Conservation (phyloP, 2,113 vertebrate species). For the Danionella cerebrum region DNA sequence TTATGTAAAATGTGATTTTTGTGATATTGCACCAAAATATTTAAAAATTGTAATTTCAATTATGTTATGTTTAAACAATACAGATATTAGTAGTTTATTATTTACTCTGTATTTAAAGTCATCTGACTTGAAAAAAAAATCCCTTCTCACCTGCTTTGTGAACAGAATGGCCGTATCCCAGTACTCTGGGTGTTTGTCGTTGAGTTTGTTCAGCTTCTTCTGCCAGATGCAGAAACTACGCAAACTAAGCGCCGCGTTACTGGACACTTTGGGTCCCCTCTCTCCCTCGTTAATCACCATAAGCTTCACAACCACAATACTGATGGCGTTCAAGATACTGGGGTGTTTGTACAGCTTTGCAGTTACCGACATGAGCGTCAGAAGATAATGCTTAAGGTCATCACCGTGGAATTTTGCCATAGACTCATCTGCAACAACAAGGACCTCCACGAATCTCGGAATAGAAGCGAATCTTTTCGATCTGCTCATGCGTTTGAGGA, state of each 20-base stretch:
- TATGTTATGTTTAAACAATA: no score
- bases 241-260: constrained; percentile 91
- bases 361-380: constrained; percentile 90
- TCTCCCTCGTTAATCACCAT: constrained; percentile 80
- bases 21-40: no score
- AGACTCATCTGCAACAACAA: constrained; percentile 91
- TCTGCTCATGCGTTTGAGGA: constrained; percentile 52
- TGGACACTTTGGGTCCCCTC: constrained; percentile 84
- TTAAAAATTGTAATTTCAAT: no score
- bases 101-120: no score
- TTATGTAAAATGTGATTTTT: no score
- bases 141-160: constrained; percentile 86
- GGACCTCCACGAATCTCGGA: constrained; percentile 87
- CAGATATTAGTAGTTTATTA: no score
- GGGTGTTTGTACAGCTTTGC: constrained; percentile 88
- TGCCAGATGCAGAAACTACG: constrained; percentile 97
- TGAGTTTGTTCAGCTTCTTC: constrained; percentile 92
- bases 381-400: constrained; percentile 86
- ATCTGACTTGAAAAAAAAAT: neutral
- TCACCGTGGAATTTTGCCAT: constrained; percentile 92
- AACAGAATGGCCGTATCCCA: constrained; percentile 98
- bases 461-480: constrained; percentile 86
- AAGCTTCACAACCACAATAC: constrained; percentile 87
- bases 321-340: constrained; percentile 89
- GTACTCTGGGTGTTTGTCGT: constrained; percentile 90